Evolutionary conservation across 2,888 invertebrate genomes (phyloP).

Genomic region (Uropetala carovei): DNA sequence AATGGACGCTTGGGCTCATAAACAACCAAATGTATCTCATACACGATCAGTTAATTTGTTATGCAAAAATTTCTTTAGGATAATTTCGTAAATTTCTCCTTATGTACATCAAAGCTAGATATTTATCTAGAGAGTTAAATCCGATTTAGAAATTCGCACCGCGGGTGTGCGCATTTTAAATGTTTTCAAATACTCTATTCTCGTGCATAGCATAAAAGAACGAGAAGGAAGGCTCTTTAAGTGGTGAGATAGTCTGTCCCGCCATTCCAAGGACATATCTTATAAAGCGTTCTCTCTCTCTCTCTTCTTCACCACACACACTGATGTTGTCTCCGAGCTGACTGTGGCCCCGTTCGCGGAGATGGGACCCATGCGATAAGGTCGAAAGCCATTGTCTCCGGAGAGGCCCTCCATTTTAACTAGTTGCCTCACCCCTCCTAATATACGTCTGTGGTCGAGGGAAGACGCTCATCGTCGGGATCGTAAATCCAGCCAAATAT

Average conservation of each 20-base stretch:
- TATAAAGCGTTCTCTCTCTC: neutral
- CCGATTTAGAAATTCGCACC: no score
- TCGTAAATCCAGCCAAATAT: neutral
- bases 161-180: no score
- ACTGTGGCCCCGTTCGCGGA: neutral
- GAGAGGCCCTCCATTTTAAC: conserved; percentile 27
- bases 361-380: conserved; percentile 19
- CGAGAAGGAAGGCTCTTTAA: neutral
- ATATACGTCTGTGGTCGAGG: conserved; percentile 12
- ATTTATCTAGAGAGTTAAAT: no score
- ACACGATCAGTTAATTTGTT: no score
- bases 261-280: neutral
- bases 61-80: no score
- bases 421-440: neutral
- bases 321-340: neutral
- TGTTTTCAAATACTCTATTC: no score
- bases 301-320: neutral
- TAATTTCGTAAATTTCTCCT: no score
- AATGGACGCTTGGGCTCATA: no score
- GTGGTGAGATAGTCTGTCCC: conserved; percentile 1
- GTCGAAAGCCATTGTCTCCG: conserved; percentile 27
- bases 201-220: neutral
- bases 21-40: no score
- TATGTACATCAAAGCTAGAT: no score
- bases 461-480: neutral